Percentiles rank a stretch among this genome's conserved stretches.
phyloP scores from a whole-genome alignment of 2,888 invertebrate genomes.

The Seladonia tumulorum region DNA sequence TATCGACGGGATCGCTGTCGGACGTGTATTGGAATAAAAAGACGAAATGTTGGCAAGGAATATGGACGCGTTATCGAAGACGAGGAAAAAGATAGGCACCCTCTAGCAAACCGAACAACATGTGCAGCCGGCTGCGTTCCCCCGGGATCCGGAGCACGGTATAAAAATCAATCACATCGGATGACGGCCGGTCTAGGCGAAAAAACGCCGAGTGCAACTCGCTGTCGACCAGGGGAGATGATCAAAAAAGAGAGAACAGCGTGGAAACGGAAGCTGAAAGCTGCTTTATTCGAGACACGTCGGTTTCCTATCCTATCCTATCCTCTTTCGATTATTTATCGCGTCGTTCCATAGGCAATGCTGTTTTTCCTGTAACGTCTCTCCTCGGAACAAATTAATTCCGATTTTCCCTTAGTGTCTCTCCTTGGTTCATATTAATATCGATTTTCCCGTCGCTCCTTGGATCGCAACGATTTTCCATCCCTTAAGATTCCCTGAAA shows the following conservation, averaged over 20 bases:
- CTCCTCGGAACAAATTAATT: not conserved
- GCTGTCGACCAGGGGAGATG: constrained; percentile 27
- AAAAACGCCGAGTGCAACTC: constrained; percentile 61
- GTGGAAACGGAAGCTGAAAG: constrained; percentile 39
- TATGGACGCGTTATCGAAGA: constrained; percentile 42
- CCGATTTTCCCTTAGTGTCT: not conserved
- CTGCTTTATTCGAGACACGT: constrained; percentile 40
- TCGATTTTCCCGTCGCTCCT: not conserved
- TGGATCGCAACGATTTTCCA: not conserved
- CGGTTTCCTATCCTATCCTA: constrained; percentile 29
- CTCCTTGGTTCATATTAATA: not conserved
- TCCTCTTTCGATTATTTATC: constrained; percentile 8
- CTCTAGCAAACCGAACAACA: constrained; percentile 71
- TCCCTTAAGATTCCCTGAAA: not conserved
- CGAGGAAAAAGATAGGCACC: constrained; percentile 68
- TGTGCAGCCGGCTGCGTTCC: constrained; percentile 71
- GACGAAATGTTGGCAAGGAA: constrained; percentile 11
- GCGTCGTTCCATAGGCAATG: constrained; percentile 5
- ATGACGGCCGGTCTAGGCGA: constrained; percentile 74
- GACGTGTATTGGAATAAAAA: constrained; percentile 64
- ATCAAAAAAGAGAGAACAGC: not conserved
- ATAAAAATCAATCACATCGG: constrained; percentile 80
- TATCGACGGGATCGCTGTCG: constrained; percentile 52
- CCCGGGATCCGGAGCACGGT: constrained; percentile 64
- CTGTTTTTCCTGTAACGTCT: not conserved